Conservation (phyloP, 2,888 invertebrate genomes). For the Azorinus chamasolen region DNA sequence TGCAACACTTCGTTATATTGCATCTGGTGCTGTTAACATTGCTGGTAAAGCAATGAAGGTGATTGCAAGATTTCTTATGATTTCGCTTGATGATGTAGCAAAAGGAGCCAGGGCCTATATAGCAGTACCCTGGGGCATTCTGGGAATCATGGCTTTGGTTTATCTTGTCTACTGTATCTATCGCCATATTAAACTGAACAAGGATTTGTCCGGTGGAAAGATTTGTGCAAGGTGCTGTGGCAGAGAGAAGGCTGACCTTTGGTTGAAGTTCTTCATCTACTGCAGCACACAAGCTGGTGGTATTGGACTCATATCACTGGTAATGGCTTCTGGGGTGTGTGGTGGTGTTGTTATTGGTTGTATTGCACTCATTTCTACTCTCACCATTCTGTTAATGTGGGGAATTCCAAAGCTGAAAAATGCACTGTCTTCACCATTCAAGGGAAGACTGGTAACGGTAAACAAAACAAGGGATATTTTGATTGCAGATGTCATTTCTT, state of each 20-base stretch:
- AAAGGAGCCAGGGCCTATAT: background rate
- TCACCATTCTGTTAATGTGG: conserved; percentile 20
- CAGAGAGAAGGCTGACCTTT: conserved; percentile 8
- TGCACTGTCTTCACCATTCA: conserved; percentile 29
- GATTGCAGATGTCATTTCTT: conserved; percentile 37
- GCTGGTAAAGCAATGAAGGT: conserved; percentile 20
- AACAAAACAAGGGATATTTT: conserved; percentile 10
- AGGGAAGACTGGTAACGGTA: conserved; percentile 23
- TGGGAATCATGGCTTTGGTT: background rate
- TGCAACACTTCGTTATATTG: conserved; percentile 3
- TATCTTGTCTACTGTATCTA: conserved; percentile 26
- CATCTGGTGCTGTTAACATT: conserved; percentile 2
- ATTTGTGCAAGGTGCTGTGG: conserved; percentile 30
- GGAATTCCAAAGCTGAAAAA: conserved; percentile 16
- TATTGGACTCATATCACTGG: conserved; percentile 13
- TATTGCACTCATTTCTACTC: background rate
- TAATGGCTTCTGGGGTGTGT: conserved; percentile 15
- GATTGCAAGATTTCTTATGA: conserved; percentile 1
- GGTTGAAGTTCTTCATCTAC: conserved; percentile 15
- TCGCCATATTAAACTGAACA: conserved; percentile 18
- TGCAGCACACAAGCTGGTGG: conserved; percentile 25
- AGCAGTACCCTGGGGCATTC: conserved; percentile 16
- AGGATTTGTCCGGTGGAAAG: background rate
- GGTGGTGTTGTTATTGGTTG: conserved; percentile 13
- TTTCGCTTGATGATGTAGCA: conserved; percentile 26